Percentiles rank a stretch among this genome's conserved stretches.
These are phyloP conservation scores for Varanus komodoensis DNA, from an alignment of 2,113 vertebrate species.

Conservation along the genomic window DNA sequence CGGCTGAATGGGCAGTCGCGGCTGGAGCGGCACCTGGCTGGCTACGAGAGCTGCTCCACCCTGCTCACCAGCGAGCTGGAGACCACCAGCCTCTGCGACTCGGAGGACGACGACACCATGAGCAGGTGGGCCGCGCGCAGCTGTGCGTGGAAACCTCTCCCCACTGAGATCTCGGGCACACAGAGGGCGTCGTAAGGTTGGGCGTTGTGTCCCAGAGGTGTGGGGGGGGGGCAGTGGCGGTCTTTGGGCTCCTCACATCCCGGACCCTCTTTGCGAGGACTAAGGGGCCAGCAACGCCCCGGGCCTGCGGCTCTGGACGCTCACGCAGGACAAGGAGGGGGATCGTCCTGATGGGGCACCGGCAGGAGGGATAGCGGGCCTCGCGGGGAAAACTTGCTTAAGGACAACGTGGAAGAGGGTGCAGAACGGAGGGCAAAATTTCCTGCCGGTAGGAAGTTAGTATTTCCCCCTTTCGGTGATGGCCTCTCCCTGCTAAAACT, in stretches of 20 bases:
- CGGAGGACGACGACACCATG: slow-evolving; percentile 92
- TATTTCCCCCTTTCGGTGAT: too few relatives aligned
- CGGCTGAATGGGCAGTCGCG: slow-evolving; percentile 86
- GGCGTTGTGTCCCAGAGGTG: not conserved
- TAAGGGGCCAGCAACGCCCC: not conserved
- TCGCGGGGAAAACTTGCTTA: too few relatives aligned
- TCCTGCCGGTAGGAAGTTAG: too few relatives aligned
- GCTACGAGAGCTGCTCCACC: slow-evolving; percentile 89
- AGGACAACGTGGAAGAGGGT: too few relatives aligned
- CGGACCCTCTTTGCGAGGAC: not conserved
- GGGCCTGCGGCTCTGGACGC: not conserved
- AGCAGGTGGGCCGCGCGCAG: slow-evolving; percentile 81
- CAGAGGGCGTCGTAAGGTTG: not conserved
- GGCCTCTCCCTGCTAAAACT: too few relatives aligned
- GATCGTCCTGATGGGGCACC: too few relatives aligned
- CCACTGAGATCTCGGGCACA: too few relatives aligned
- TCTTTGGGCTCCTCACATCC: not conserved
- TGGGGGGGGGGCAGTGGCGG: too few relatives aligned
- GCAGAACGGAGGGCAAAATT: too few relatives aligned
- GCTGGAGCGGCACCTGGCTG: slow-evolving; percentile 81
- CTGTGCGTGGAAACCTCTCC: too few relatives aligned
- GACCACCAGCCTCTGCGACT: slow-evolving; percentile 93
- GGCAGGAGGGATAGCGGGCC: too few relatives aligned
- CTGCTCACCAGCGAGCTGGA: slow-evolving; percentile 95
- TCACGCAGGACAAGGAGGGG: not conserved